Base-by-base conservation (phyloP, 2,113 vertebrate genomes). In the Potamarius usumacintae region DNA sequence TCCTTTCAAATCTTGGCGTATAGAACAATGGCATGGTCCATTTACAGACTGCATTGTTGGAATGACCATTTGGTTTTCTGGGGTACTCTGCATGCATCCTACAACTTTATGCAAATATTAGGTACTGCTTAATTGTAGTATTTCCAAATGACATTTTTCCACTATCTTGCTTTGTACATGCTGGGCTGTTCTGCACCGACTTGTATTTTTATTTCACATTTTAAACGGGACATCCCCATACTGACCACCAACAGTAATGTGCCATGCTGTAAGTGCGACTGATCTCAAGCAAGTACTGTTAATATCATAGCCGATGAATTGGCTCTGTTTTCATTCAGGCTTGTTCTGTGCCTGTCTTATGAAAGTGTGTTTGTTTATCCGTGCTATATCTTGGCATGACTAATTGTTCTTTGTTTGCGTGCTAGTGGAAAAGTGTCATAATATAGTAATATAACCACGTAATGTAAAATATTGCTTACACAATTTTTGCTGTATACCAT, bases 401-500 rank as follows among this genome's bases (percentile, higher is more conserved):
- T 80, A 17, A 79, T 6, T 57, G 52, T 53, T 30, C 4, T 58
- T 8, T 81, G 17, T 81, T 5, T 2, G 30, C 57, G 42, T 81
- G 18, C 17, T 81, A 60, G 53, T 90, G 90, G 83, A 77, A 62
- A 69, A 79, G 11, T 42, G 30, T 62, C 53, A 30, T 80, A 27
- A 53, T 18, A 80, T 6, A 81, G 55, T 60, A 60, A 25, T 62
- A 60, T 82, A 82, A 62, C 5, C 11, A 22, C 62, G 34, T n/a
- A 76, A 74, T 34, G 86, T 81, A 53, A 12, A 86, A 86, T 53
- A 81, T 53, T 87, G 81, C 81, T 87, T 76, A 72, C 63, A 84
- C 57, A 86, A 72, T 86, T 79, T 34, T 55, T 55, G n/a, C 85
- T 53, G 84, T 89, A 85, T 50, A 85, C 20, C 34, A 85, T 30